Base-by-base conservation (phyloP, 2,888 invertebrate genomes). In the Leptopterna dolabrata region DNA sequence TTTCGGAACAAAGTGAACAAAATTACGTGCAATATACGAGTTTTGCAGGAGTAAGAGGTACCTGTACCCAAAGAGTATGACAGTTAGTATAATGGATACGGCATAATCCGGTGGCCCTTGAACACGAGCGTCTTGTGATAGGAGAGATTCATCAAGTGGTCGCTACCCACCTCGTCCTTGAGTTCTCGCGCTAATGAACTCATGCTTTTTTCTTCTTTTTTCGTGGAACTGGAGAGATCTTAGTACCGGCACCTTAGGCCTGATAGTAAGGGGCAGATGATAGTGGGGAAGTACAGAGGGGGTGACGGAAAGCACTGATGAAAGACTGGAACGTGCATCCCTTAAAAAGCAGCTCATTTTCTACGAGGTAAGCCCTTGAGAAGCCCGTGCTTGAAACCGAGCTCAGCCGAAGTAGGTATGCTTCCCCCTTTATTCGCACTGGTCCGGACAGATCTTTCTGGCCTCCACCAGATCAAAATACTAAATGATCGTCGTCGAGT, bases 291-390 rank as follows among this genome's bases (percentile, higher is more conserved):
- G 36, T 36, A 36, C 36, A 36, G 63, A 63, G 63, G 45, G 45
- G 63, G 24, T 63, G 63, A 24, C 63, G 19, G 63, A 63, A 63
- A 63, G 63, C 63, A 63, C 9, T 19, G 63, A 19, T 63, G 63
- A 63, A 63, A 63, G 63, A 63, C 63, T 63, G 63, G 63, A 63
- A 63, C 63, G n/a, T 63, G 19, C 63, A 63, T 63, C 63, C 63
- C 24, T 24, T 63, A 63, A 63, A 63, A 63, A 63, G 63, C 24
- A 63, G 63, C 63, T 63, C 63, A 63, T 63, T 63, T 63, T 63
- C 63, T 24, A 63, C 63, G 63, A 63, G 63, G 63, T 63, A 63
- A 63, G 63, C 63, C 19, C 63, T 24, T 63, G 19, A 63, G 63
- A 63, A 27, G 19, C 11, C 0, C 19, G 7, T n/a, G 63, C 63